phyloP scores from a whole-genome alignment of 2,888 invertebrate genomes.

The Bhutanitis thaidina region DNA sequence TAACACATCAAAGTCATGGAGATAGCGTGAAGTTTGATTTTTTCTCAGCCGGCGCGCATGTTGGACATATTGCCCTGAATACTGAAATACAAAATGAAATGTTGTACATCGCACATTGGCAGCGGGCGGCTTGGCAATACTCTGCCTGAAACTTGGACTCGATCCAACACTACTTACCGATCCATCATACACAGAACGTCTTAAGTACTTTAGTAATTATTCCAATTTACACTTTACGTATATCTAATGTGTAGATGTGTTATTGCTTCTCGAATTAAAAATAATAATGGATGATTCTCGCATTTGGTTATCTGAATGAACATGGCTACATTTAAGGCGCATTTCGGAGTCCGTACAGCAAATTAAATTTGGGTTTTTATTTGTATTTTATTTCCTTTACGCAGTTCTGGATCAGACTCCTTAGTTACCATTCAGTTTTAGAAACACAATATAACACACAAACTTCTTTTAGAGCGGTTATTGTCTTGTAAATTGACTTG shows the following conservation, averaged over 20 bases:
- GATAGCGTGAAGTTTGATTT: not conserved
- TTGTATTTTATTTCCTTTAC: no score
- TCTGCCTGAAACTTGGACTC: constrained; percentile 29
- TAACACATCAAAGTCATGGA: constrained; percentile 4
- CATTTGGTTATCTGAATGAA: not conserved
- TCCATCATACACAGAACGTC: constrained; percentile 26
- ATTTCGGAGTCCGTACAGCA: not conserved
- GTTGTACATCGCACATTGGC: constrained; percentile 35
- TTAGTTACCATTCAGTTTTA: no score
- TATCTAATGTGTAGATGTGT: constrained; percentile 3
- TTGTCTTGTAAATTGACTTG: no score
- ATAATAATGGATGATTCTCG: not conserved
- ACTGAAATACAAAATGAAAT: constrained; percentile 29
- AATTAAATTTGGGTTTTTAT: not conserved
- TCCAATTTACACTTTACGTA: constrained; percentile 26
- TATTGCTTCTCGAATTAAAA: constrained; percentile 8
- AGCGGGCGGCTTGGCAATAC: constrained; percentile 28
- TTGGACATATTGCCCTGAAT: constrained; percentile 33
- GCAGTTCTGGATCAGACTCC: no score
- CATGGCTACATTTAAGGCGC: not conserved
- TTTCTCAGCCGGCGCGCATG: constrained; percentile 6
- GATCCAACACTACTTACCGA: constrained; percentile 35
- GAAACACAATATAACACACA: no score
- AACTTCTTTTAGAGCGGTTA: no score
- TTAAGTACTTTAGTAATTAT: constrained; percentile 22